Evolutionary conservation across 2,113 vertebrate genomes (phyloP), one percentile per base, ranked within the genome.

Genomic region (Lipotes vexillifer): DNA sequence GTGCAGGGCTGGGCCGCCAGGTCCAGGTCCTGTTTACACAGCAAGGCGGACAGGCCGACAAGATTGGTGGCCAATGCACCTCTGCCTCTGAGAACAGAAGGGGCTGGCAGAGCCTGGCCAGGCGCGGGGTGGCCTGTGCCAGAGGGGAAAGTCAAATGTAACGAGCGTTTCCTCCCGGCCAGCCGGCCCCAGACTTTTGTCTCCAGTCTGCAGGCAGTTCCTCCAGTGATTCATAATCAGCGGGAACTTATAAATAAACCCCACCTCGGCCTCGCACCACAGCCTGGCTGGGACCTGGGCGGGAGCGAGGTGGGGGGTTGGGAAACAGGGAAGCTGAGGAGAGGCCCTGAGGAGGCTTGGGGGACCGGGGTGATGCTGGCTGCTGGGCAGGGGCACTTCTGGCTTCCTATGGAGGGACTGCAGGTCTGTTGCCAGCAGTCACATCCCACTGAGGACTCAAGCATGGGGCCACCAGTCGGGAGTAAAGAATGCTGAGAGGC

Each of bases 151-250:
- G 98, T 98, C 96, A 88, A 97, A 98, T 98, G 98, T 96, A 97
- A 98, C 96, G 98, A 98, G 97, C 93, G 75, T 98, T 99, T 99
- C 99, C 98, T 99, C 98, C 98, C 90, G 91, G 98, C 98, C 98
- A 88, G 98, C 98, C 97, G 71, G 97, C 98, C 97, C 97, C 98
- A 99, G 99, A 98, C 98, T 98, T 98, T 98, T 98, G 98, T 99
- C 98, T 99, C 98, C 98, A 98, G 98, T 97, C 98, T 97, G 97
- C 72, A 57, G 98, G 98, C 98, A 94, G 98, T 98, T 98, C 98
- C 98, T 98, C 98, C 96, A 98, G 52, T 98, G 98, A 99, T 98
- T 99, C 98, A 98, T 98, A 96, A 98, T 81, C 98, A 98, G 98
- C 69, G 77, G 96, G 98, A 98, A 97, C 97, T 98, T 98, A 98